A percentile compares a stretch with the other conserved stretches of the same genome.
These are phyloP conservation scores for Eristalis pertinax DNA, from an alignment of 2,888 invertebrate species.

Conservation along the genomic window DNA sequence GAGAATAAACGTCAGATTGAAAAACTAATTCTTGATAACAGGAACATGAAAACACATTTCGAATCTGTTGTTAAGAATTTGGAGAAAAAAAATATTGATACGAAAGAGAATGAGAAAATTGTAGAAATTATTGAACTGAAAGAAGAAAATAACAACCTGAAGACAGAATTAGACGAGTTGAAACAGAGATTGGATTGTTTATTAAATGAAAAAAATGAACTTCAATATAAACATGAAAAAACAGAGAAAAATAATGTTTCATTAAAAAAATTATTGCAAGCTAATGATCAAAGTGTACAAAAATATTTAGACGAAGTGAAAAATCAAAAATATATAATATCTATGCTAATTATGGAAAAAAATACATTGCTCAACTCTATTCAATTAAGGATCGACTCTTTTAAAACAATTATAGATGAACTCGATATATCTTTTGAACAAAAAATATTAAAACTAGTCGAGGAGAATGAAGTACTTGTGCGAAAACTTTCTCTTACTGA, in stretches of 20 bases:
- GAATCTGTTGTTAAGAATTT: not conserved
- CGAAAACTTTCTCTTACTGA: not conserved
- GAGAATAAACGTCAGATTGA: conserved; percentile 4
- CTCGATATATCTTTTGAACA: not conserved
- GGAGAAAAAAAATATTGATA: not conserved
- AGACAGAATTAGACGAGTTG: conserved; percentile 1
- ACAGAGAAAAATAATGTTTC: not conserved
- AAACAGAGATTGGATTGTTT: not conserved
- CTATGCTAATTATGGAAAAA: conserved; percentile 15
- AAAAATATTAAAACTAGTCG: not conserved
- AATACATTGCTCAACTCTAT: conserved; percentile 8
- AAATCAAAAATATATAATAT: not conserved
- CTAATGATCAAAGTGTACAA: not conserved
- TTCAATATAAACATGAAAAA: not conserved
- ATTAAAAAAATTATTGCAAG: not conserved
- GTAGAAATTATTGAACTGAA: not conserved
- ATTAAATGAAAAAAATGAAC: not conserved
- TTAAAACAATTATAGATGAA: conserved; percentile 5
- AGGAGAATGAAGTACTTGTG: not conserved
- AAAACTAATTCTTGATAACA: conserved; percentile 3
- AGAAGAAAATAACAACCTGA: conserved; percentile 1
- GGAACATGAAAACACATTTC: not conserved
- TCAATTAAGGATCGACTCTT: not conserved
- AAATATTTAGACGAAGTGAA: conserved; percentile 1
- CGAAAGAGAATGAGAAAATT: not conserved